Evolutionary conservation across 92 coral and sea anemone genomes (phyloP), one percentile per base, ranked within the genome.

Genomic region (Actinostola sp.): DNA sequence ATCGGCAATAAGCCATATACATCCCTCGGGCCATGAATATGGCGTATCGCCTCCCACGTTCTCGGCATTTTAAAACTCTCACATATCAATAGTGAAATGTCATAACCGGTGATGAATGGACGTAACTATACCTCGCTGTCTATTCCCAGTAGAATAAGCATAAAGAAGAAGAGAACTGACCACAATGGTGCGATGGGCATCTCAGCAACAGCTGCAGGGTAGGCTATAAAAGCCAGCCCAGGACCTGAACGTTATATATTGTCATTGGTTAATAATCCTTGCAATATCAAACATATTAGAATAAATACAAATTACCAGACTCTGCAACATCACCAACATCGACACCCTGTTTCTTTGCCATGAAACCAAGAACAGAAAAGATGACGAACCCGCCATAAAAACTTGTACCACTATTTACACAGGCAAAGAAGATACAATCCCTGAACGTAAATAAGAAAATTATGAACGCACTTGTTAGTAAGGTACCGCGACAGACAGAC

Each of bases 121-220:
- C 11, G 42, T 36, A 4, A 36, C 11, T 4, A 32, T 84, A 90
- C 96, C 96, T 94, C 97, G 66, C 97, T 94, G 71, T 94, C 98
- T 72, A 94, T 77, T 41, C 98, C 98, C 73, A 94, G 76, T 61
- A 94, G 85, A 75, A 94, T 85, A 72, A 94, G 85, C 95, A 91
- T 92, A 62, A 94, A 91, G 89, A 94, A 94, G 78, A 94, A 94
- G 73, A 94, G 70, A 48, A 94, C 80, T 34, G 98, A 87, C 98
- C 98, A 94, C 80, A 94, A 83, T 31, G 97, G 98, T 62, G 98
- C 85, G 39, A 91, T 61, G 63, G 96, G 97, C 89, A 94, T 81
- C 84, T 94, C 95, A 14, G 97, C 90, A 44, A 94, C 94, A n/a
- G 98, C 98, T 71, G 91, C 98, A 61, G 98, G 97, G 78, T 91